phyloP scores from a whole-genome alignment of 2,888 invertebrate species.

The Enchytraeus crypticus region DNA sequence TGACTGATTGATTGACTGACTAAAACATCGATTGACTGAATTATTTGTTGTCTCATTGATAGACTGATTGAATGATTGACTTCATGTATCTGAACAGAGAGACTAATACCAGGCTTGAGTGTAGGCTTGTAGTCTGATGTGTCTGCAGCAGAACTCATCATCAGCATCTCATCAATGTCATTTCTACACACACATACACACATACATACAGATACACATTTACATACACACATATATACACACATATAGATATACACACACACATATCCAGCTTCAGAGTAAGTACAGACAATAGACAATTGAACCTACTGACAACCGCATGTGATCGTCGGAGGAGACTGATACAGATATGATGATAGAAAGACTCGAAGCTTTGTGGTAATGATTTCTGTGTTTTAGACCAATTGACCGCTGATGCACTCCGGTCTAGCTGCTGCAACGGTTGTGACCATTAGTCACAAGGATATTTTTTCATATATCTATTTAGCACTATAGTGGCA shows the following conservation, averaged over 20 bases:
- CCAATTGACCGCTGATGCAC: no score
- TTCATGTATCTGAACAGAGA: background rate
- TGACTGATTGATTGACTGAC: no score
- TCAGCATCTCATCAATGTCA: slow-evolving; percentile 57
- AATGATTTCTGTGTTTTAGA: no score
- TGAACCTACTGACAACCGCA: no score
- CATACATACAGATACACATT: slow-evolving; percentile 62
- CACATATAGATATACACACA: background rate
- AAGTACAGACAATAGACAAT: background rate
- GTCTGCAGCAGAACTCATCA: background rate
- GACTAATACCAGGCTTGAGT: background rate
- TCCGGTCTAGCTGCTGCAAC: no score
- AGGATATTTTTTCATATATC: no score
- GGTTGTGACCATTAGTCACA: no score
- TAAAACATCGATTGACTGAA: no score
- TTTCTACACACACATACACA: slow-evolving; percentile 60
- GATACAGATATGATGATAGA: no score
- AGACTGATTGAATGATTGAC: background rate
- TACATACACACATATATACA: slow-evolving; percentile 57
- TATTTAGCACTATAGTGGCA: no score
- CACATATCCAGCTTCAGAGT: background rate
- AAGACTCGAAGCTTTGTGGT: no score
- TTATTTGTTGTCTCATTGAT: background rate
- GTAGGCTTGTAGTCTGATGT: background rate
- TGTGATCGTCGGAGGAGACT: no score